Conservation (phyloP, 2,797 vertebrate genomes). For the Parauchenoglanis ngamensis region DNA sequence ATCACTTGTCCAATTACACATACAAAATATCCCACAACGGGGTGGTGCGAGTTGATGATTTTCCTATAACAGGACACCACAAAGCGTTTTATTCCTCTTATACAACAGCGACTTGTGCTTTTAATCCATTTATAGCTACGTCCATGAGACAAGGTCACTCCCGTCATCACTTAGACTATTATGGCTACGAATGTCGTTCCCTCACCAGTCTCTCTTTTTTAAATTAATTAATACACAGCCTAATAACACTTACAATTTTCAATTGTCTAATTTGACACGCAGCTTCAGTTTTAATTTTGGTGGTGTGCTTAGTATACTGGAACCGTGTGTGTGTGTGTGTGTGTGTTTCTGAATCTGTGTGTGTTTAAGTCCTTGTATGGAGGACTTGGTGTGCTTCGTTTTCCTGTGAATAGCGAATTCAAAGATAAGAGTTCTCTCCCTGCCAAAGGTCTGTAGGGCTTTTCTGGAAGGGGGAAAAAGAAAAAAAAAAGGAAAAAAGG, state of each 20-base stretch:
- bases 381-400: background rate
- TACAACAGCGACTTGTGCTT: background rate
- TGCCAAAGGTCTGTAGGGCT: background rate
- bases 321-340: background rate
- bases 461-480: background rate
- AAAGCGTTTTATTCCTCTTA: background rate
- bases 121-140: background rate
- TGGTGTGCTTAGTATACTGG: too few species aligned
- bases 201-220: background rate
- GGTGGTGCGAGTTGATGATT: background rate
- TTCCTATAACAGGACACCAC: background rate
- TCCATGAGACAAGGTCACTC: background rate
- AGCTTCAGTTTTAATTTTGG: background rate
- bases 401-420: background rate
- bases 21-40: background rate
- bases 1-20: too few species aligned
- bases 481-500: background rate
- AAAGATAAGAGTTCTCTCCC: background rate
- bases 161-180: background rate
- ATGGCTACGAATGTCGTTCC: background rate
- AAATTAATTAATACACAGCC: background rate
- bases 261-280: background rate
- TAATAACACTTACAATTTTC: background rate
- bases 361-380: background rate
- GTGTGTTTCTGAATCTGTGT: conserved; percentile 36